These are phyloP conservation scores for Neogobius melanostomus DNA, from an alignment of 2,113 vertebrate genomes.

Conservation along the genomic window DNA sequence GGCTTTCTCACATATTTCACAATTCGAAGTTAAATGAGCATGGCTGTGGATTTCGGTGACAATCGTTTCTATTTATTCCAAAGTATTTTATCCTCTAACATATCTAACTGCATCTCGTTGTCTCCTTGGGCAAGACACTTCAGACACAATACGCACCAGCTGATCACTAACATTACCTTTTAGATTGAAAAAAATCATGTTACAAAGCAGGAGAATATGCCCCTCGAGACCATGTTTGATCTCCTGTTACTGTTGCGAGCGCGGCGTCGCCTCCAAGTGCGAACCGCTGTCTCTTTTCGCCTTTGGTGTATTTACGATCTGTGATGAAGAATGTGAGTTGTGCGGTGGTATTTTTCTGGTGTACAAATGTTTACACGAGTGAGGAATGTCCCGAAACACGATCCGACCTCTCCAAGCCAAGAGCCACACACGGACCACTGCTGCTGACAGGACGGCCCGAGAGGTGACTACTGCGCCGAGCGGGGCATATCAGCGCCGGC, in stretches of 20 bases:
- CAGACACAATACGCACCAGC: too few relatives aligned
- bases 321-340: conserved; percentile 23
- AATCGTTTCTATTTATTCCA: background rate
- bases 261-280: conserved; percentile 17
- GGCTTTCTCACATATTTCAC: background rate
- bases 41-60: too few relatives aligned
- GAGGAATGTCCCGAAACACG: conserved; percentile 69
- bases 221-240: background rate
- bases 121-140: too few relatives aligned
- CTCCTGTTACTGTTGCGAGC: background rate
- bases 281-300: conserved; percentile 19
- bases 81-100: too few relatives aligned
- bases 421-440: conserved; percentile 28
- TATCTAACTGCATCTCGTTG: too few relatives aligned
- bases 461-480: conserved; percentile 6
- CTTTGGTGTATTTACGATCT: conserved; percentile 55
- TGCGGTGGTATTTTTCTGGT: conserved; percentile 51
- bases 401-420: conserved; percentile 53
- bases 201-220: too few relatives aligned
- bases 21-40: too few relatives aligned
- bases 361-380: conserved; percentile 70
- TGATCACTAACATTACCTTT: too few relatives aligned
- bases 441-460: conserved; percentile 17
- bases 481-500: conserved; percentile 33
- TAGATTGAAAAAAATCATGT: too few relatives aligned